These are phyloP conservation scores for Liposcelis brunnea DNA, from an alignment of 2,888 invertebrate genomes.

Conservation along the genomic window DNA sequence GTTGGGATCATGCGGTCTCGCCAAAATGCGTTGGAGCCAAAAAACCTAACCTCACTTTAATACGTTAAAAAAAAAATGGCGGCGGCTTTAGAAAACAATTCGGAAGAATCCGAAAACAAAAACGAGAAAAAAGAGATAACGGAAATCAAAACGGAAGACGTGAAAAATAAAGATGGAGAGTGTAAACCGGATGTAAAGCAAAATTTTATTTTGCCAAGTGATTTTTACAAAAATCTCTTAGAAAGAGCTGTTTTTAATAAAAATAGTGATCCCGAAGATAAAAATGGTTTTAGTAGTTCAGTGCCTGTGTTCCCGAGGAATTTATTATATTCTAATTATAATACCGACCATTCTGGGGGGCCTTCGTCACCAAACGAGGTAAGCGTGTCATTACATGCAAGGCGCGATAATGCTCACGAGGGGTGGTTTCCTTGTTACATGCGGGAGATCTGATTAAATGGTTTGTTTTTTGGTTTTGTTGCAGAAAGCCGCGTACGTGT, in stretches of 20 bases:
- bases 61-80: too few species aligned
- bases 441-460: too few species aligned
- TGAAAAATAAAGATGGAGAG: constrained; percentile 20
- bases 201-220: constrained; percentile 51
- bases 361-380: too few species aligned
- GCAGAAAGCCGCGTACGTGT: constrained; percentile 34
- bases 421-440: too few species aligned
- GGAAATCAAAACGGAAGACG: not conserved
- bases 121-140: too few species aligned
- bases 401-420: too few species aligned
- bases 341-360: not conserved
- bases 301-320: constrained; percentile 28
- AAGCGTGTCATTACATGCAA: too few species aligned
- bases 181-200: constrained; percentile 21
- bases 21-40: too few species aligned
- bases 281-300: constrained; percentile 26
- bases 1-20: too few species aligned
- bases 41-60: too few species aligned
- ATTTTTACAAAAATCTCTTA: constrained; percentile 60
- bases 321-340: constrained; percentile 16
- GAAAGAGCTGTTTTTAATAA: constrained; percentile 51
- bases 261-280: constrained; percentile 26
- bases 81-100: too few species aligned
- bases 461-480: constrained; percentile 16
- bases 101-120: too few species aligned